Evolutionary conservation across 2,888 invertebrate species (phyloP).

Genomic region (Leuctra nigra): DNA sequence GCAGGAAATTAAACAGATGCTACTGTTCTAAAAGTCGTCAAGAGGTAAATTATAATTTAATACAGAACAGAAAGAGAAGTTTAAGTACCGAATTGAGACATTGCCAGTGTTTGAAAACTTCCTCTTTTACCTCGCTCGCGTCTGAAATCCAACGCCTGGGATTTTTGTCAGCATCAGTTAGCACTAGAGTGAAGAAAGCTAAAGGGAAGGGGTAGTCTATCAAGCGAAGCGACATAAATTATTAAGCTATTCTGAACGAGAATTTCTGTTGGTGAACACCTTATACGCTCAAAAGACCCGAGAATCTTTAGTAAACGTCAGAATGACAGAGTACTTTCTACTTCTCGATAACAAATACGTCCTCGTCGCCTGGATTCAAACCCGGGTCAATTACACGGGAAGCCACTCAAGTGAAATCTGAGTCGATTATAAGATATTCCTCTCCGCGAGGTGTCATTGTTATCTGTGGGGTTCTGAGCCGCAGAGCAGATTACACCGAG

Average conservation of each 20-base stretch:
- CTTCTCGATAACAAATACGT: conserved; percentile 10
- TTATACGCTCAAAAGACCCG: conserved; percentile 11
- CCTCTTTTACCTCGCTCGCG: background rate
- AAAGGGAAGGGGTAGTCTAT: background rate
- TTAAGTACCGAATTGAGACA: conserved; percentile 10
- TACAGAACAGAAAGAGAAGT: conserved; percentile 6
- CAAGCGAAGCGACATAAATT: conserved; percentile 15
- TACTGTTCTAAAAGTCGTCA: background rate
- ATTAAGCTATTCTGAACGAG: conserved; percentile 13
- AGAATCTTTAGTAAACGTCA: conserved; percentile 6
- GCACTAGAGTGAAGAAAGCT: background rate
- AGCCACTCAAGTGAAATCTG: conserved; percentile 11
- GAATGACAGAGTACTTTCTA: conserved; percentile 9
- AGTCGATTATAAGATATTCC: too few relatives aligned
- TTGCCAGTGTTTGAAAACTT: background rate
- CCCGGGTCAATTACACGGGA: conserved; percentile 15
- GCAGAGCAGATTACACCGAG: conserved; percentile 6
- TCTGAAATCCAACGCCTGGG: background rate
- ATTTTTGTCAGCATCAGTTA: conserved; percentile 2
- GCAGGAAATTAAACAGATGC: conserved; percentile 22
- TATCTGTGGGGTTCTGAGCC: background rate
- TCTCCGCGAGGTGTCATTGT: too few relatives aligned
- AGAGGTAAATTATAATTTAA: conserved; percentile 15
- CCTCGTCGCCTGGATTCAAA: conserved; percentile 3
- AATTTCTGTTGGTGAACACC: conserved; percentile 14